Base-by-base conservation (phyloP, 1,140 invertebrate genomes). In the Drosophila ohnishii region DNA sequence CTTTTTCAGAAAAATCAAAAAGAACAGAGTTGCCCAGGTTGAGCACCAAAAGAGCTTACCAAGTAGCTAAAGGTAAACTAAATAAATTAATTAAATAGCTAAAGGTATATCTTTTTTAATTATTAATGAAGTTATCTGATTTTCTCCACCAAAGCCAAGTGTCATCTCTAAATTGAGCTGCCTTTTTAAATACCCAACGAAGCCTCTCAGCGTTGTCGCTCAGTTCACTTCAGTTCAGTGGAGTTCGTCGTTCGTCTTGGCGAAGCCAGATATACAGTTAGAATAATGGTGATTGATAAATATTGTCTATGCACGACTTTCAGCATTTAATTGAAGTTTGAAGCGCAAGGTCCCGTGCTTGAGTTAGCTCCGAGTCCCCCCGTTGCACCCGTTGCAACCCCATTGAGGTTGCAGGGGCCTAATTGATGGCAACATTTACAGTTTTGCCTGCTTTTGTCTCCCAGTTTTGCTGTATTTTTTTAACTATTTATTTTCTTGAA, bases 271-370 rank as follows among this genome's bases (percentile, higher is more conserved):
- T 59, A 81, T 64, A 83, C 84, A 80, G 83, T 84, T 87, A 88
- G 85, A 87, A 88, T 87, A 87, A 87, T 87, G 83, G 84, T 87
- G 83, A 87, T 87, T 87, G 85, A 87, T 87, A 87, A 88, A 87
- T 87, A 87, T 88, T 79, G 80, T 84, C 84, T 80, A 87, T 74
- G 83, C 83, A 87, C 83, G 83, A 87, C 64, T 87, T 65, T 67
- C 74, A 64, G 55, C 47, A 65, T 88, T 88, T 87, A 87, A 87
- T 87, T 87, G 79, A 87, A 87, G 84, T 86, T 77, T 83, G 55
- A 82, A 83, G 79, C 79, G 80, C 75, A 83, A 83, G 75, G 79
- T 82, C 60, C 73, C 37, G 30, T 28, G 55, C 42, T 58, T 19
- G 42, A 47, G 56, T 37, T 34, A 35, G 28, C 13, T 19, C 28